Evolutionary conservation across 2,113 vertebrate species (phyloP).

Genomic region (Boulengeromyrus knoepffleri): DNA sequence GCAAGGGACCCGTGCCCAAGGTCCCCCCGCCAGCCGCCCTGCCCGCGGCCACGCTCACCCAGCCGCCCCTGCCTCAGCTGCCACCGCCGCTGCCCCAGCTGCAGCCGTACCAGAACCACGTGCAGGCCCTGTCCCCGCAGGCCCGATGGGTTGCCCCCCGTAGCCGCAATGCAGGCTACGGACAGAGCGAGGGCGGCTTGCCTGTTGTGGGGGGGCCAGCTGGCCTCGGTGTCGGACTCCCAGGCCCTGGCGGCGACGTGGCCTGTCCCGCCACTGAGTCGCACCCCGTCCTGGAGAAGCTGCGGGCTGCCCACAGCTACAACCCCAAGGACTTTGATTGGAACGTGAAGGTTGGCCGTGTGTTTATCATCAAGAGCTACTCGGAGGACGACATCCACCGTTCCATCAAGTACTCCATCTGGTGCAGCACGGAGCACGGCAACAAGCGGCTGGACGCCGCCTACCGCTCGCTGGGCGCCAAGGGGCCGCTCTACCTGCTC

Average conservation of each 20-base stretch:
- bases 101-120: constrained; percentile 66
- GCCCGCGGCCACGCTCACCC: constrained; percentile 23
- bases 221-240: constrained; percentile 45
- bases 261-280: constrained; percentile 27
- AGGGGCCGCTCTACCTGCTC: constrained; percentile 70
- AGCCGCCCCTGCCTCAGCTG: constrained; percentile 52
- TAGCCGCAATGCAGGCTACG: constrained; percentile 75
- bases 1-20: constrained; percentile 78
- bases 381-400: constrained; percentile 78
- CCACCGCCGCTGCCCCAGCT: constrained; percentile 61
- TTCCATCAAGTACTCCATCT: constrained; percentile 79
- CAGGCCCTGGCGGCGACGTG: constrained; percentile 50
- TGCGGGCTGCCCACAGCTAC: constrained; percentile 75
- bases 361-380: constrained; percentile 80
- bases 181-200: constrained; percentile 55
- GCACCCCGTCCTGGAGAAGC: constrained; percentile 72
- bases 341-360: constrained; percentile 71
- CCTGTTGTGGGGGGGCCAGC: constrained; percentile 50
- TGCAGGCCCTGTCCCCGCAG: constrained; percentile 67
- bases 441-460: constrained; percentile 74
- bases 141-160: constrained; percentile 86
- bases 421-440: constrained; percentile 76
- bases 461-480: constrained; percentile 65
- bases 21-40: constrained; percentile 48
- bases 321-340: constrained; percentile 77